Evolutionary conservation across 2,888 invertebrate genomes (phyloP), one percentile per base, ranked within the genome.

Genomic region (Clistopyga incitator): DNA sequence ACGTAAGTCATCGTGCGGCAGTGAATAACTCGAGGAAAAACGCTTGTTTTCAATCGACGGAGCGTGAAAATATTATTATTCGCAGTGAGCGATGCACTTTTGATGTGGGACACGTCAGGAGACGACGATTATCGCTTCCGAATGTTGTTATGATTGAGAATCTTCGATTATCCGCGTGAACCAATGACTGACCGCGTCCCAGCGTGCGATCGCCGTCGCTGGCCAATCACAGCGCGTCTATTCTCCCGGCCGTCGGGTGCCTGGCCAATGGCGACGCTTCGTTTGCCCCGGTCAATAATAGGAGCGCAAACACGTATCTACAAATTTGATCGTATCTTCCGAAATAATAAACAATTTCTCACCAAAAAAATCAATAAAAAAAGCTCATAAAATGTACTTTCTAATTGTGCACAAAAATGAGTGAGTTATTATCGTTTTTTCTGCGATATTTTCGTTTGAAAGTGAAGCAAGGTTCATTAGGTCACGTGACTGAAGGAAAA

Each of bases 1-100:
- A 86, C 76, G 80, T 86, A 78, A 61, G 85, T 76, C 85, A 86
- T 86, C n/a, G 67, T 85, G n/a, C 4, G n/a, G 15, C 38, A 2
- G 18, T 13, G 2, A 25, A 6, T 29, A 15, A 6, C n/a, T 25
- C 29, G 13, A 59, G 3, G 59, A 25, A 25, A 18, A 59, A 23
- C 20, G 13, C 20, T 56, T 20, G 25, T 25, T 6, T 34, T n/a
- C n/a, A 38, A 34, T 34, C 61, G 8, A 61, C 34, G 2, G n/a
- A 42, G 20, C 38, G 38, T 20, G 20, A 38, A 34, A 42, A 64
- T 64, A 34, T 59, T 59, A 34, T 61, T 61, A 61, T 38, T 64
- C 20, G 59, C 18, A 18, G 34, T 13, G 1, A 18, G 18, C 10
- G 6, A 6, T 61, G n/a, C 15, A 34, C 15, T 29, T 29, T 4